Conservation (phyloP, 2,797 vertebrate species). For the Diceros bicornis region DNA sequence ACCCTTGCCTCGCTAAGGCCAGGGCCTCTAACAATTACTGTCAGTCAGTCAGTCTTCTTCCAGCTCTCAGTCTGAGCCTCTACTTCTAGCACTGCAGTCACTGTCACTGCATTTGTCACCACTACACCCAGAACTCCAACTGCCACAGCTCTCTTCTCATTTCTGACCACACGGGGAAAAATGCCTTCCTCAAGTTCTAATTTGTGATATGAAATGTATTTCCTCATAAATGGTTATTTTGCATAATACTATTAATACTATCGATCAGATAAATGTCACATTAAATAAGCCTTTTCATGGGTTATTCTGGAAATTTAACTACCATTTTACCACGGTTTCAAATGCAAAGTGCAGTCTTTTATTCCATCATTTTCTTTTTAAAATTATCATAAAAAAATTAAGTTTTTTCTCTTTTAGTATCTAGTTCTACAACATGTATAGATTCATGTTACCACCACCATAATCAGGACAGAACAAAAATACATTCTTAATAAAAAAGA, state of each 20-base stretch:
- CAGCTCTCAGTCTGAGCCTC: background rate
- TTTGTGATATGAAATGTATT: conserved; percentile 19
- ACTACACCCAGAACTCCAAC: background rate
- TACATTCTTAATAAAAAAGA: background rate
- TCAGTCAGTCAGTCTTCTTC: background rate
- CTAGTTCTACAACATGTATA: background rate
- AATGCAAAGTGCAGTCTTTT: background rate
- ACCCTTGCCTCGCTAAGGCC: background rate
- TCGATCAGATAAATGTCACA: conserved; percentile 1
- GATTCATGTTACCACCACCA: background rate
- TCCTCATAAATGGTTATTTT: background rate
- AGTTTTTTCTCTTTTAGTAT: background rate
- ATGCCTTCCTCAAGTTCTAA: background rate
- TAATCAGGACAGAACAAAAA: conserved; percentile 56
- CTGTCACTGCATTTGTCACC: background rate
- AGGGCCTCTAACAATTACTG: background rate
- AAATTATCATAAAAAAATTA: conserved; percentile 1
- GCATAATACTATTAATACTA: conserved; percentile 14
- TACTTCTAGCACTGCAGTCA: background rate
- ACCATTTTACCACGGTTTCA: conserved; percentile 20
- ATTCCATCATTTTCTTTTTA: background rate
- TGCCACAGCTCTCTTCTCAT: background rate
- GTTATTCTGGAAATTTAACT: conserved; percentile 9
- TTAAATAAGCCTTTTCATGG: background rate
- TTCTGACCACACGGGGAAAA: background rate